Conservation (phyloP, 2,797 vertebrate genomes). For the Leptodactylus fallax region DNA sequence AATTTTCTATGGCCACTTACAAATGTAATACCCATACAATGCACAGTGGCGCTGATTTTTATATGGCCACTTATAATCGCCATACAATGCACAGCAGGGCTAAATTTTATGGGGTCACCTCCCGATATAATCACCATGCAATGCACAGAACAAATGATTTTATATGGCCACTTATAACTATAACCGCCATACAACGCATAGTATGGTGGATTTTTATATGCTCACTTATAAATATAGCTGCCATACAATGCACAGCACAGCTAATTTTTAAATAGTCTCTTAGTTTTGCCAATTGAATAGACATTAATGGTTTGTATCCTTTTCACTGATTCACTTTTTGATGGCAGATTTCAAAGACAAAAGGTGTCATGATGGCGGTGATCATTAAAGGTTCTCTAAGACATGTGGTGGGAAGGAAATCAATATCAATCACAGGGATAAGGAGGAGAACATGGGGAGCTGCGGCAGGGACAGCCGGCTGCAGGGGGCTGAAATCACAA, state of each 20-base stretch:
- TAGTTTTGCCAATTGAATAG: neutral
- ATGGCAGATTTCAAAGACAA: neutral
- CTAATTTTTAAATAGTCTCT: neutral
- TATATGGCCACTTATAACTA: too few species aligned
- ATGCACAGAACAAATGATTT: too few species aligned
- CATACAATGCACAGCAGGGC: too few species aligned
- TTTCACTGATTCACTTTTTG: neutral
- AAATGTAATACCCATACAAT: too few species aligned
- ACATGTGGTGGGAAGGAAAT: conserved; percentile 12
- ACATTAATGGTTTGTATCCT: neutral
- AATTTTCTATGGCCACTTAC: too few species aligned
- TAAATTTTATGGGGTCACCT: too few species aligned
- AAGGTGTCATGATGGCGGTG: neutral
- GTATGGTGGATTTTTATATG: too few species aligned
- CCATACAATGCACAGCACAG: neutral
- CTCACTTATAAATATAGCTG: neutral
- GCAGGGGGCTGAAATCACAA: neutral
- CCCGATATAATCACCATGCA: too few species aligned
- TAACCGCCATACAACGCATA: too few species aligned
- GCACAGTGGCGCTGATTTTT: too few species aligned
- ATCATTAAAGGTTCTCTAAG: conserved; percentile 5
- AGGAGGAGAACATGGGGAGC: neutral
- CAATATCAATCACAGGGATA: conserved; percentile 20
- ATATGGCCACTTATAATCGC: too few species aligned
- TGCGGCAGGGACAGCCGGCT: neutral